These are phyloP conservation scores for Cebidichthys violaceus DNA, from an alignment of 2,113 vertebrate genomes.

Conservation along the genomic window DNA sequence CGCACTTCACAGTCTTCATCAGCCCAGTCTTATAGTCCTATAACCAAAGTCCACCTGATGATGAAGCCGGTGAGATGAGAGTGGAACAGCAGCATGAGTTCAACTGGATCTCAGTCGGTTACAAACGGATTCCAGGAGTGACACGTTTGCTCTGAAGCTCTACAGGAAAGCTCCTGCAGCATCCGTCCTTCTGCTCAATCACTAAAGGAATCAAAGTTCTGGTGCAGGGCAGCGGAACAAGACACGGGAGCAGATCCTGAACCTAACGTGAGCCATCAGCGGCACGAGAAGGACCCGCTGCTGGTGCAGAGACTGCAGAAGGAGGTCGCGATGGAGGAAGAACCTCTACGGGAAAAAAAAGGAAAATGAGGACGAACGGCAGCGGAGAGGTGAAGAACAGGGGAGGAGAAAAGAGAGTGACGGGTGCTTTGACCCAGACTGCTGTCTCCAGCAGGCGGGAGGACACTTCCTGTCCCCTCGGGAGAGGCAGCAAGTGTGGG, in stretches of 20 bases:
- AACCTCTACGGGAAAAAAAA: background rate
- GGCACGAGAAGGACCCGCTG: background rate
- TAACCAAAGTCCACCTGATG: background rate
- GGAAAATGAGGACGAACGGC: slow-evolving; percentile 13
- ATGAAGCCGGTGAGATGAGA: background rate
- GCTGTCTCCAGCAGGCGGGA: background rate
- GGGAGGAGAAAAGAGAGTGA: background rate
- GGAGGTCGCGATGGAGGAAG: slow-evolving; percentile 20
- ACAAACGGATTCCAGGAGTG: background rate
- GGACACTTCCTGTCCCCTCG: slow-evolving; percentile 37
- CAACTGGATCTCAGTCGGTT: background rate
- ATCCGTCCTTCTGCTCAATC: background rate
- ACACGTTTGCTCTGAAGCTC: background rate
- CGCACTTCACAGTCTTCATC: background rate
- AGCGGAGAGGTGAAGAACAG: background rate
- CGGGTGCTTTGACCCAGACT: slow-evolving; percentile 20
- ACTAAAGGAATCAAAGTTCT: background rate
- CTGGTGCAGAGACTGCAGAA: slow-evolving; percentile 4
- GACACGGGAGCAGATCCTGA: background rate
- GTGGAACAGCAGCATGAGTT: background rate
- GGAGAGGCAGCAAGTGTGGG: background rate
- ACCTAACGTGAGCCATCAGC: too few relatives aligned
- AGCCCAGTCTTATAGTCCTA: too few relatives aligned
- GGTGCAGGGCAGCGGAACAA: background rate
- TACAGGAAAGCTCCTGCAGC: background rate